These are phyloP conservation scores for Cercopithecus hamlyni DNA, from an alignment of 2,797 vertebrate genomes.

Conservation along the genomic window DNA sequence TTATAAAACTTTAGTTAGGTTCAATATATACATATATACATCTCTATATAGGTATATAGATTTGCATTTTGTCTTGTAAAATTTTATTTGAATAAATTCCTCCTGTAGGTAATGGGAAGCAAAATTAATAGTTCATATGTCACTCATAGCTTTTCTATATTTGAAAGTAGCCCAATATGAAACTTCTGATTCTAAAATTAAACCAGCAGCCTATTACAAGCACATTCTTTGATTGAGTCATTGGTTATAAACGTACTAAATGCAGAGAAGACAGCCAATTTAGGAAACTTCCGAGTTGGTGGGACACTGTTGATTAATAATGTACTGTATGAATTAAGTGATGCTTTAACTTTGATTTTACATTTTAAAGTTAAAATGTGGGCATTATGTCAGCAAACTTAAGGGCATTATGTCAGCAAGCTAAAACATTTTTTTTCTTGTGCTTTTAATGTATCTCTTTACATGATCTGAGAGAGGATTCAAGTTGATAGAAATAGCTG, in stretches of 20 bases:
- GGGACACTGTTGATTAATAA: conserved; percentile 82
- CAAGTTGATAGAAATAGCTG: conserved; percentile 39
- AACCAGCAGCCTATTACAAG: conserved; percentile 81
- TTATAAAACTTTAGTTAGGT: conserved; percentile 84
- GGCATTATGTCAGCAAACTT: conserved; percentile 87
- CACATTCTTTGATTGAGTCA: conserved; percentile 84
- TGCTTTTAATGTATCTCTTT: conserved; percentile 70
- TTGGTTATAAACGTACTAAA: conserved; percentile 84
- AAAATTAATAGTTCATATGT: conserved; percentile 65
- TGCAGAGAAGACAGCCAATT: conserved; percentile 78
- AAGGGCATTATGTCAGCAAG: conserved; percentile 86
- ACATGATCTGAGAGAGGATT: neutral
- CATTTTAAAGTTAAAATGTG: conserved; percentile 85
- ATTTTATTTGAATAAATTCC: conserved; percentile 82
- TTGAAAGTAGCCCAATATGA: conserved; percentile 74
- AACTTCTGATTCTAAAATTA: conserved; percentile 73
- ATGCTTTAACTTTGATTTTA: conserved; percentile 85
- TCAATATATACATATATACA: conserved; percentile 76
- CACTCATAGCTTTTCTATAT: conserved; percentile 75
- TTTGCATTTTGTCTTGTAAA: conserved; percentile 81
- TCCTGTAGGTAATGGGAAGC: conserved; percentile 82
- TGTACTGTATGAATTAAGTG: conserved; percentile 85
- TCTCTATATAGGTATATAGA: conserved; percentile 75
- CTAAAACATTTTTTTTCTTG: conserved; percentile 51
- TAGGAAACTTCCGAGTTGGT: conserved; percentile 81